These are phyloP conservation scores for Silurus glanis DNA, from an alignment of 2,113 vertebrate genomes.

Conservation along the genomic window DNA sequence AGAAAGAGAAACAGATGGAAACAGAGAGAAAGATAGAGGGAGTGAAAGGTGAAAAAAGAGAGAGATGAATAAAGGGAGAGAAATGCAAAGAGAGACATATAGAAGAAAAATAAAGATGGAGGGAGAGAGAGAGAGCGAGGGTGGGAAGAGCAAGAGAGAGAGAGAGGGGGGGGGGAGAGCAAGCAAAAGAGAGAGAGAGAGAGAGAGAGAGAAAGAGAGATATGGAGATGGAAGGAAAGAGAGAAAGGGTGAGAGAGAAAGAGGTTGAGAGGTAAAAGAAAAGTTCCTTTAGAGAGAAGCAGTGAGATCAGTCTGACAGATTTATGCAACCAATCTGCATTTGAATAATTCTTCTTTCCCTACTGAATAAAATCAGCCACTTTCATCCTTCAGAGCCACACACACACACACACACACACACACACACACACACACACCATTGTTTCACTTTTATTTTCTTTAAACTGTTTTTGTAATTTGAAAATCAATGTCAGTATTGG, in stretches of 20 bases:
- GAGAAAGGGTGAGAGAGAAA: slow-evolving; percentile 7
- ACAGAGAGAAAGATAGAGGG: not conserved
- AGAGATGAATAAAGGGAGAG: too few relatives aligned
- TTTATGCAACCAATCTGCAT: slow-evolving; percentile 48
- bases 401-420: slow-evolving; percentile 28
- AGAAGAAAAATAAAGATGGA: too few relatives aligned
- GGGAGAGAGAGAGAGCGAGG: too few relatives aligned
- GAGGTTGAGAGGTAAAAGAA: slow-evolving; percentile 34
- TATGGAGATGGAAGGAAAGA: not conserved
- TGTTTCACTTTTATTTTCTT: slow-evolving; percentile 24
- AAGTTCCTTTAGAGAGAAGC: slow-evolving; percentile 16
- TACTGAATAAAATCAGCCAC: slow-evolving; percentile 42
- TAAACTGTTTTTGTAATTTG: slow-evolving; percentile 22
- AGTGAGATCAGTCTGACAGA: slow-evolving; percentile 1
- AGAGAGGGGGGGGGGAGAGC: too few relatives aligned
- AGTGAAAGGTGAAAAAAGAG: too few relatives aligned
- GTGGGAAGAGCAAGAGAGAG: too few relatives aligned
- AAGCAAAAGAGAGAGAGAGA: too few relatives aligned
- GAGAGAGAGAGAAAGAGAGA: too few relatives aligned
- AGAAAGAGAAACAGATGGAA: not conserved
- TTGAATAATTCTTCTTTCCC: slow-evolving; percentile 44
- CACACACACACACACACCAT: not conserved
- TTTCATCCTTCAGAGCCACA: slow-evolving; percentile 24
- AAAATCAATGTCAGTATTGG: slow-evolving; percentile 32
- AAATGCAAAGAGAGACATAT: too few relatives aligned